Base-by-base conservation (phyloP, 1,140 invertebrate genomes). In the Lepidurus couesii region DNA sequence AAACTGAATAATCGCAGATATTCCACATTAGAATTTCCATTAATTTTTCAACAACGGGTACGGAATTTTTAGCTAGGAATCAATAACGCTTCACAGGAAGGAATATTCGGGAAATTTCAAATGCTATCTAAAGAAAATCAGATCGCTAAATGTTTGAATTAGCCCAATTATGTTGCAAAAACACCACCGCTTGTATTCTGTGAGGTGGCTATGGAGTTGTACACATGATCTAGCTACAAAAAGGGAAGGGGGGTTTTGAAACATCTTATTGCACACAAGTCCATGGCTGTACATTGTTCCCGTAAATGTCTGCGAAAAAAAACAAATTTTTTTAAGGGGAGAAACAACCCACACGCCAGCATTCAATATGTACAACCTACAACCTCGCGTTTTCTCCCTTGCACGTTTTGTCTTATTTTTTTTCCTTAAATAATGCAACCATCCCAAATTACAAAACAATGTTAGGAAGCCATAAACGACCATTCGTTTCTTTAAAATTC, bases 251-350 rank as follows among this genome's bases (percentile, higher is more conserved):
- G 53, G 21, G 53, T 21, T 21, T 65, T 65, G n/a, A 65, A 65
- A 65, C 53, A 65, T 65, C 53, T 65, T 65, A 65, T 65, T 65
- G 53, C 53, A 65, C 53, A 65, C 53, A 16, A 65, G 53, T 65
- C 53, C 53, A 65, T 65, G 53, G 53, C 53, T 65, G 53, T 65
- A 65, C 53, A 65, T 65, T 65, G 53, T 65, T 65, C 53, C 53
- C 53, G 21, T 65, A 65, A 21, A 65, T 65, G 16, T 65, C 53
- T 7, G 53, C 53, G 13, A 9, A 21, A 65, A 65, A 65, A 65
- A 13, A 65, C 45, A 65, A 0, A 1, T 21, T 13, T n/a, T 65
- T 16, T 13, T n/a, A 65, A 65, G 53, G 53, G 53, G 53, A 65
- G 53, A 65, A 65, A 65, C 53, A 65, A 21, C n/a, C 53, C 53